Conservation (phyloP, 2,888 invertebrate genomes). For the Cantharis lateralis region DNA sequence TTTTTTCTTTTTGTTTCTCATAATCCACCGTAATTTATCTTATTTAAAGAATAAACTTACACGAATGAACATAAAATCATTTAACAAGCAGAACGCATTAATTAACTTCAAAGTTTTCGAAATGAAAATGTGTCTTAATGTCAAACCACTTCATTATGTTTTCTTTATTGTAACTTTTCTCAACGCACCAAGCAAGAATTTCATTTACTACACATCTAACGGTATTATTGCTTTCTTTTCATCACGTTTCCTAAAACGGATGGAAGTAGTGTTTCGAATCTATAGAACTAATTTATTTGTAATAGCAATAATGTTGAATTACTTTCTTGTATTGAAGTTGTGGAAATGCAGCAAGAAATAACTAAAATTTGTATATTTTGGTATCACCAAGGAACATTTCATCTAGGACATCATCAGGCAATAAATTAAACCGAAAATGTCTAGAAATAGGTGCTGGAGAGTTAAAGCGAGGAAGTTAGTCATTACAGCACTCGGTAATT, state of each 20-base stretch:
- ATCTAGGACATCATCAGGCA: too few species aligned
- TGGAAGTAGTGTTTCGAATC: neutral
- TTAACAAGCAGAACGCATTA: neutral
- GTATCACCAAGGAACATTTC: too few species aligned
- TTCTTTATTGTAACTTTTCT: neutral
- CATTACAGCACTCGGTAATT: too few species aligned
- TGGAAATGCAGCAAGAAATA: too few species aligned
- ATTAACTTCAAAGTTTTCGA: neutral
- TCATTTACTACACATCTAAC: neutral
- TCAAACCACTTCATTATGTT: neutral
- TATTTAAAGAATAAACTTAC: neutral
- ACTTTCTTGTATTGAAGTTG: neutral
- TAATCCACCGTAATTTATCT: neutral
- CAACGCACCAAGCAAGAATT: neutral
- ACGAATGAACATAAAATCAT: neutral
- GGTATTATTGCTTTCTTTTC: neutral
- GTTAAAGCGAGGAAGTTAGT: too few species aligned
- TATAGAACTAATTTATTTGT: too few species aligned
- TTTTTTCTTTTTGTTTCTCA: neutral
- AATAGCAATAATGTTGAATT: neutral
- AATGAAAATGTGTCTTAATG: neutral
- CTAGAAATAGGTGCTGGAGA: too few species aligned
- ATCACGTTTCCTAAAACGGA: neutral
- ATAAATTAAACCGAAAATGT: too few species aligned
- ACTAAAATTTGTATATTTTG: too few species aligned